Conservation (phyloP, 1,140 invertebrate genomes). For the Pectinophora gossypiella region DNA sequence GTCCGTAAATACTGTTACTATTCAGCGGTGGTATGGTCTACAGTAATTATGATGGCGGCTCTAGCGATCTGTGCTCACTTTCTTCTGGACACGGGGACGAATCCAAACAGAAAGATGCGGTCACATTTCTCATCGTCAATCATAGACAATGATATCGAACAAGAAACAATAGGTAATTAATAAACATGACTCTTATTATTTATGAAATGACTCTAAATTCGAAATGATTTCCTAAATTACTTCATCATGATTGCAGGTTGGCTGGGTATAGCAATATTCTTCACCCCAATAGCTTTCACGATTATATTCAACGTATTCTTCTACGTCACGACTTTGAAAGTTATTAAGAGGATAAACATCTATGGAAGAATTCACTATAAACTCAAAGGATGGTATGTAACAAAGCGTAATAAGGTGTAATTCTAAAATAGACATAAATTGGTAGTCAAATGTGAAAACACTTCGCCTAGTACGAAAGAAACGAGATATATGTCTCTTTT, state of each 20-base stretch:
- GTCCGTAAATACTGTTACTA: conserved; percentile 91
- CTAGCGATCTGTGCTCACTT: conserved; percentile 88
- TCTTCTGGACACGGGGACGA: conserved; percentile 81
- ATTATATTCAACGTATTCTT: conserved; percentile 87
- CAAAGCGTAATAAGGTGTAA: too few relatives aligned
- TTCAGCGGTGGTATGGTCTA: conserved; percentile 86
- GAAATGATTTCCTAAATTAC: not conserved
- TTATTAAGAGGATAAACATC: conserved; percentile 85
- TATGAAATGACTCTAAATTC: not conserved
- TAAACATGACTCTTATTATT: not conserved
- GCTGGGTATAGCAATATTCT: conserved; percentile 87
- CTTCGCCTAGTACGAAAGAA: too few relatives aligned
- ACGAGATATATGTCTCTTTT: too few relatives aligned
- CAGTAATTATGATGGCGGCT: conserved; percentile 80
- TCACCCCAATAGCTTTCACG: conserved; percentile 85
- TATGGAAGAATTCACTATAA: conserved; percentile 91
- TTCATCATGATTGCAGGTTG: conserved; percentile 76
- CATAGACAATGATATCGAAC: conserved; percentile 71
- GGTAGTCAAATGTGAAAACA: too few relatives aligned
- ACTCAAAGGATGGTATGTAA: conserved; percentile 86
- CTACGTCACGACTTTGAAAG: conserved; percentile 85
- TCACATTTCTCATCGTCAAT: conserved; percentile 57
- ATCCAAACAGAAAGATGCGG: conserved; percentile 65
- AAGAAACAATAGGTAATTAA: conserved; percentile 78
- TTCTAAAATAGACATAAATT: too few relatives aligned